Conservation (phyloP, 2,113 vertebrate species). For the Crotalus helleri region DNA sequence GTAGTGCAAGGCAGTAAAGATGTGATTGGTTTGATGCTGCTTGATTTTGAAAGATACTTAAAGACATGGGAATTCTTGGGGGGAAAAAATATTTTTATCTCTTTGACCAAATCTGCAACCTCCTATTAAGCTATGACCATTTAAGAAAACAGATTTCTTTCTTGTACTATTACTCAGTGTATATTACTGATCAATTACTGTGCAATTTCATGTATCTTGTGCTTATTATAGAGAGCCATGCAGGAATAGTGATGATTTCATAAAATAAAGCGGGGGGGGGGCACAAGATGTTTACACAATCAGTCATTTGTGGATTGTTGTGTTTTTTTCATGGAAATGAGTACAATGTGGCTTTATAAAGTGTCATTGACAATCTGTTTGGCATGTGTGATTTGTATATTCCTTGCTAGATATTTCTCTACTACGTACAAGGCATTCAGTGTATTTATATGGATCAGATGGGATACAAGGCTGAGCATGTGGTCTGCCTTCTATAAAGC, state of each 20-base stretch:
- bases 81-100: neutral
- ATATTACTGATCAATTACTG: neutral
- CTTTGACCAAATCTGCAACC: neutral
- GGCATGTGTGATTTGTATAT: neutral
- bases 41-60: neutral
- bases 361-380: neutral
- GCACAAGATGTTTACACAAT: neutral
- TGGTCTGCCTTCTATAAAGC: neutral
- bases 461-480: neutral
- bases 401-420: neutral
- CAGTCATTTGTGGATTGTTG: neutral
- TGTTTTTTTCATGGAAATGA: neutral
- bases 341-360: neutral
- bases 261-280: neutral
- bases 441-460: neutral
- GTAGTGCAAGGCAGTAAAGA: neutral
- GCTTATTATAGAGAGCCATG: neutral
- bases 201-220: neutral
- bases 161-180: neutral
- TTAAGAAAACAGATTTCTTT: neutral
- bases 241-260: neutral
- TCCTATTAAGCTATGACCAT: neutral
- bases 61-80: neutral
- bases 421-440: neutral
- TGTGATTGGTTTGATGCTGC: constrained; percentile 3